Conservation (phyloP, 2,113 vertebrate genomes). For the Picathartes gymnocephalus region DNA sequence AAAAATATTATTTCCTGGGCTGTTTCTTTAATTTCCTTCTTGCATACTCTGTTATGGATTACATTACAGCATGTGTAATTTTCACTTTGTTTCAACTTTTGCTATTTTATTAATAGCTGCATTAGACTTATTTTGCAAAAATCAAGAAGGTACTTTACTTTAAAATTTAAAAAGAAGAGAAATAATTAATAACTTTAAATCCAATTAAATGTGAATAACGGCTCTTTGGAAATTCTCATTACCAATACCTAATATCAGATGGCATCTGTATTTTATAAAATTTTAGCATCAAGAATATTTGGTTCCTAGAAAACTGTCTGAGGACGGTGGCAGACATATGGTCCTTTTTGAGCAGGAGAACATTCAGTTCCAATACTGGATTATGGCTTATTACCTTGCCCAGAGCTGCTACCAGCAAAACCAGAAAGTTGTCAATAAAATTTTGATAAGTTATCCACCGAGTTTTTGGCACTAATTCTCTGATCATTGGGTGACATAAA, state of each 20-base stretch:
- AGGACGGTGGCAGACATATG: background rate
- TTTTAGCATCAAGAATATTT: background rate
- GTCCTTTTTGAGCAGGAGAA: background rate
- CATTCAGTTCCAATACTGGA: background rate
- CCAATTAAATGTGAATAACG: background rate
- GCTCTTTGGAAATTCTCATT: background rate
- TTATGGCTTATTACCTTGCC: background rate
- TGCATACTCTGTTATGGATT: background rate
- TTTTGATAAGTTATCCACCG: background rate
- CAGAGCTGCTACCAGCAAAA: background rate
- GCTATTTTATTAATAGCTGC: background rate
- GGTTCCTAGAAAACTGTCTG: background rate
- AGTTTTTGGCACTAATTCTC: background rate
- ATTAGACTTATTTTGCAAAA: background rate
- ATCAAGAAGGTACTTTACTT: background rate
- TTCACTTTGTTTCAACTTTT: background rate
- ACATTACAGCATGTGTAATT: rapidly evolving
- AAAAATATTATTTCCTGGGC: background rate
- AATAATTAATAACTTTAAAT: background rate
- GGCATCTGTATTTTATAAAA: background rate
- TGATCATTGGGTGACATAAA: background rate
- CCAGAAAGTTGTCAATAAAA: background rate
- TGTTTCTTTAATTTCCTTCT: background rate
- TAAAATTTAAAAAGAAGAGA: background rate
- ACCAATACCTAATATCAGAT: background rate